These are phyloP conservation scores for Centroberyx gerrardi DNA, from an alignment of 2,797 vertebrate genomes.

Conservation along the genomic window DNA sequence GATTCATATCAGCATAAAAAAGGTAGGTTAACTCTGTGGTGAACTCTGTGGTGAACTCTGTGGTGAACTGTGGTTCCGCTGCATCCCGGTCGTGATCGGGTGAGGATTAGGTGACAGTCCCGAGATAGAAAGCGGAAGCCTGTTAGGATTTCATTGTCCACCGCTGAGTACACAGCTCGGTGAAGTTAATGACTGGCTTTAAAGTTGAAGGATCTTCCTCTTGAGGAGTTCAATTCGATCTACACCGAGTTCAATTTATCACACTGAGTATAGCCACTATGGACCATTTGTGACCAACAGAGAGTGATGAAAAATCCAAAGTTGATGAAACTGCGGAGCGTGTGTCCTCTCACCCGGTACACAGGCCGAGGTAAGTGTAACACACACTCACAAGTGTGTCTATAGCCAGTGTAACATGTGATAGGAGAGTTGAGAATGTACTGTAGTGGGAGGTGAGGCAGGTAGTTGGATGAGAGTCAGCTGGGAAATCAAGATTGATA, in stretches of 20 bases:
- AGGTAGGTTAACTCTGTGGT: neutral
- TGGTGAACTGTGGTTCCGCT: neutral
- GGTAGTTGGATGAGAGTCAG: slow-evolving; percentile 48
- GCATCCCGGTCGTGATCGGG: slow-evolving; percentile 4
- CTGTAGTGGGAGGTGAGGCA: slow-evolving; percentile 23
- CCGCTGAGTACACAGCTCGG: slow-evolving; percentile 42
- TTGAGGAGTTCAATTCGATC: slow-evolving; percentile 38
- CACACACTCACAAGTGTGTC: slow-evolving; percentile 29
- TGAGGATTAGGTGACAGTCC: slow-evolving; percentile 46
- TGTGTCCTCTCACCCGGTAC: slow-evolving; percentile 34
- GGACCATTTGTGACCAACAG: neutral
- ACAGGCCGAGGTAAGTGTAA: slow-evolving; percentile 38
- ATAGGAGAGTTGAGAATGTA: slow-evolving; percentile 29
- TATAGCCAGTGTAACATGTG: slow-evolving; percentile 35
- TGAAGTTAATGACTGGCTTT: slow-evolving; percentile 48
- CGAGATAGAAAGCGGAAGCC: slow-evolving; percentile 27
- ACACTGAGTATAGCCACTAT: neutral
- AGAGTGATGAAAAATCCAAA: slow-evolving; percentile 13
- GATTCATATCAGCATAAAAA: slow-evolving; percentile 8
- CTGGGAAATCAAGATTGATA: slow-evolving; percentile 80
- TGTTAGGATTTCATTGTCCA: slow-evolving; percentile 37
- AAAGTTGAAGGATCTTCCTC: slow-evolving; percentile 42
- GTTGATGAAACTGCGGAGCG: slow-evolving; percentile 19
- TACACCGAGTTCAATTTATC: slow-evolving; percentile 37
- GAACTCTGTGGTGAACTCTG: neutral